A percentile compares a stretch with the other conserved stretches of the same genome.
These are phyloP conservation scores for Neoitamus cyanurus DNA, from an alignment of 2,888 invertebrate species.

Conservation along the genomic window DNA sequence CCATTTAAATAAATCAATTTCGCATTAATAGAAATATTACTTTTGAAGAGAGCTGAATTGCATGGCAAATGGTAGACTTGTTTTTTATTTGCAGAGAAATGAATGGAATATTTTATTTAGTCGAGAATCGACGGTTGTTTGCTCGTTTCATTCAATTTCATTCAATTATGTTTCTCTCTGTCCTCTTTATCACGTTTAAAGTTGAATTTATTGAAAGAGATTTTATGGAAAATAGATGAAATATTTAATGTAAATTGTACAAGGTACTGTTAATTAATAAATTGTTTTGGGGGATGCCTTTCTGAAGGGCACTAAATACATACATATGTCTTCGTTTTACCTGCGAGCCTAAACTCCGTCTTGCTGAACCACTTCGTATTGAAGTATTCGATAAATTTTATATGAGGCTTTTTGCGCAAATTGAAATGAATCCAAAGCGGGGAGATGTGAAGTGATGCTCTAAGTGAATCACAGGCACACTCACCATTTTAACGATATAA, in stretches of 20 bases:
- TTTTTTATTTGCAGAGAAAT: neutral
- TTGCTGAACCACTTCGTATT: neutral
- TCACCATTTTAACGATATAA: neutral
- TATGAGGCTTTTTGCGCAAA: neutral
- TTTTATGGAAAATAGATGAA: neutral
- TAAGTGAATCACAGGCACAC: neutral
- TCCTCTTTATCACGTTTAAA: neutral
- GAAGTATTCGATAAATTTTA: neutral
- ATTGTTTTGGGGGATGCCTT: neutral
- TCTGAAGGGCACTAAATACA: neutral
- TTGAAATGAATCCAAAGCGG: neutral
- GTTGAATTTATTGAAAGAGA: neutral
- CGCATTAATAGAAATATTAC: neutral
- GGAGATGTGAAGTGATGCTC: neutral
- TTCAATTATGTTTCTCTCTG: neutral
- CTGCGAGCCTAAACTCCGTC: neutral
- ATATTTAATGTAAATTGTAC: neutral
- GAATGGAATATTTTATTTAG: neutral
- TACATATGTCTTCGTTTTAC: neutral
- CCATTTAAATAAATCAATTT: neutral
- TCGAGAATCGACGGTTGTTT: neutral
- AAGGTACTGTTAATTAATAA: neutral
- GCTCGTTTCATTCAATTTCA: neutral
- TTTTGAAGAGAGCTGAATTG: slow-evolving; percentile 4
- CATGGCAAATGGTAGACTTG: neutral